Evolutionary conservation across 2,797 vertebrate species (phyloP).

Genomic region (Anguilla anguilla): DNA sequence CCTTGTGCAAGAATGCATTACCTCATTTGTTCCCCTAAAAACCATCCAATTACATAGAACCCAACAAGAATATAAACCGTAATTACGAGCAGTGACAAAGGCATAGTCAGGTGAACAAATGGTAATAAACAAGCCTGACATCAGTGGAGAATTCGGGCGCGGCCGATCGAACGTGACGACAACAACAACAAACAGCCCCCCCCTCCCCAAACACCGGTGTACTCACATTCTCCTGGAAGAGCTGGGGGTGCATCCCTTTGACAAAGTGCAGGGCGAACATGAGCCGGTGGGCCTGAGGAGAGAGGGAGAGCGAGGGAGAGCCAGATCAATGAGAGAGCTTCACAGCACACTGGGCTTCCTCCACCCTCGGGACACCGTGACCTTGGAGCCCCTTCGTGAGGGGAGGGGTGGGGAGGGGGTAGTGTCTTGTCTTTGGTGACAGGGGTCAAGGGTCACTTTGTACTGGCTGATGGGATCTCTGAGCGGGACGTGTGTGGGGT

Average conservation of each 20-base stretch:
- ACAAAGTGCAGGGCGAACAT: constrained; percentile 97
- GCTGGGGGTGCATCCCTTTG: constrained; percentile 87
- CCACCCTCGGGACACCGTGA: background rate
- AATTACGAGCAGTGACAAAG: background rate
- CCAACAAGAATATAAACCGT: background rate
- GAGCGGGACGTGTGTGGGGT: background rate
- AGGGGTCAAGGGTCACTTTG: background rate
- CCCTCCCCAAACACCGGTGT: background rate
- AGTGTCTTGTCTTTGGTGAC: background rate
- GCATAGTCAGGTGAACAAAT: background rate
- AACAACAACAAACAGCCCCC: background rate
- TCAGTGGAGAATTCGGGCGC: background rate
- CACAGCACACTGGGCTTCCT: background rate
- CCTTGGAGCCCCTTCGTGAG: background rate
- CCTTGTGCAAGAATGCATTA: background rate
- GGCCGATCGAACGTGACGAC: background rate
- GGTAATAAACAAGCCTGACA: background rate
- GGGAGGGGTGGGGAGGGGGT: too few species aligned
- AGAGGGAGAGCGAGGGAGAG: constrained; percentile 24
- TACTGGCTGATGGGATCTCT: background rate
- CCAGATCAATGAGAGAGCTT: background rate
- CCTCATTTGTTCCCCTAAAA: background rate
- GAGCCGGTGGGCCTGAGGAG: constrained; percentile 85
- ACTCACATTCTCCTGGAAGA: constrained; percentile 92
- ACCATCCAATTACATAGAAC: background rate